These are phyloP conservation scores for Listrodromus nycthemerus DNA, from an alignment of 2,888 invertebrate genomes.

Conservation along the genomic window DNA sequence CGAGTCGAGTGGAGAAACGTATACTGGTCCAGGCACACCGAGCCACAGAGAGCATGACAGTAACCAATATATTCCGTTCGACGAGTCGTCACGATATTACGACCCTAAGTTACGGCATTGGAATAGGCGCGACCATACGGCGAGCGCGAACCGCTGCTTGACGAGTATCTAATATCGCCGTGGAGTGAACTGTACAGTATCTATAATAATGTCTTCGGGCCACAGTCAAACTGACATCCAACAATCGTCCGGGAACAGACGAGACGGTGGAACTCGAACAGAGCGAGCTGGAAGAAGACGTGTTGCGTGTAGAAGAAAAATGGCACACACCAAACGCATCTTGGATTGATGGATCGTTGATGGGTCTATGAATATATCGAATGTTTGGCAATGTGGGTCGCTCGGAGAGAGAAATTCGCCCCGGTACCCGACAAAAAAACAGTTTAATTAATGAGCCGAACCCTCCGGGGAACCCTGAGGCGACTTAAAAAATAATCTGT, in stretches of 20 bases:
- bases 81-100: constrained; percentile 71
- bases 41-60: constrained; percentile 35
- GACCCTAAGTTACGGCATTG: constrained; percentile 66
- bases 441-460: not conserved
- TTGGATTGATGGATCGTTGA: constrained; percentile 9
- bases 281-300: constrained; percentile 3
- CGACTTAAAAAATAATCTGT: too few species aligned
- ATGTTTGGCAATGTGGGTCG: not conserved
- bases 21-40: not conserved
- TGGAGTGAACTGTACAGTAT: not conserved
- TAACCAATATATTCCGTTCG: constrained; percentile 70
- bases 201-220: constrained; percentile 73
- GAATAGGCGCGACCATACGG: constrained; percentile 36
- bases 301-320: constrained; percentile 4
- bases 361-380: not conserved
- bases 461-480: too few species aligned
- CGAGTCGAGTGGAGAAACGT: constrained; percentile 6
- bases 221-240: constrained; percentile 40
- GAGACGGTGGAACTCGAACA: not conserved
- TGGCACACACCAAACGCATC: constrained; percentile 20
- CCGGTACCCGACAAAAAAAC: not conserved
- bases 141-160: constrained; percentile 64
- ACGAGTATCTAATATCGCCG: constrained; percentile 71
- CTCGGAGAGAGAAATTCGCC: not conserved
- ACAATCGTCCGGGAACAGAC: constrained; percentile 23